Evolutionary conservation across 1,140 invertebrate species (phyloP).

Genomic region (Heterodera schachtii): DNA sequence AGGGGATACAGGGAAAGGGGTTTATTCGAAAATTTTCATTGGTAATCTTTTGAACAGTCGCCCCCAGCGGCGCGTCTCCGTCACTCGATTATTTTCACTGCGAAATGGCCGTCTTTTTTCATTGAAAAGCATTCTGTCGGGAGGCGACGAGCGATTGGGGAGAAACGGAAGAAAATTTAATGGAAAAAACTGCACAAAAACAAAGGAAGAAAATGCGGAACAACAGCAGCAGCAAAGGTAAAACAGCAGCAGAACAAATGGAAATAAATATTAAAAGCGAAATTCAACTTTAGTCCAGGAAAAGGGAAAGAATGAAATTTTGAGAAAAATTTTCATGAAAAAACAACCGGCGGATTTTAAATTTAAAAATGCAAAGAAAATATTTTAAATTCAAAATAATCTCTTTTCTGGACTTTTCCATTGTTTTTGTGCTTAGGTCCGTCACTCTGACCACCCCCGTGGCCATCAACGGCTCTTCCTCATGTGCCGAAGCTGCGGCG

Average conservation of each 20-base stretch:
- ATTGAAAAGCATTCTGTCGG: constrained; percentile 1
- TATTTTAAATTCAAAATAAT: no score
- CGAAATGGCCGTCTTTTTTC: constrained; percentile 45
- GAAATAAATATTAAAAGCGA: no score
- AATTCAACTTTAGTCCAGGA: no score
- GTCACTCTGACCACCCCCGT: constrained; percentile 1
- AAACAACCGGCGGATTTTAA: no score
- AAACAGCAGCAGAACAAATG: no score
- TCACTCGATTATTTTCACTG: constrained; percentile 14
- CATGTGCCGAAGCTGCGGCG: background rate
- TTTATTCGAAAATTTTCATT: background rate
- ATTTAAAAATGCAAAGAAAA: no score
- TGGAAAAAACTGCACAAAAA: background rate
- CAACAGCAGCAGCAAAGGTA: background rate
- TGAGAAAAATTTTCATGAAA: no score
- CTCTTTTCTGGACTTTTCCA: no score
- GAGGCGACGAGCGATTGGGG: background rate
- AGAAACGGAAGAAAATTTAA: background rate
- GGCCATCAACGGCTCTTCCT: background rate
- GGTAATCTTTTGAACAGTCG: background rate
- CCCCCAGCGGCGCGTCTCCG: constrained; percentile 3
- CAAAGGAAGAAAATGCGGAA: background rate
- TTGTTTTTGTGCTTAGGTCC: background rate
- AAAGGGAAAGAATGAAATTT: no score
- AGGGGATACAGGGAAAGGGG: no score